Conservation (phyloP, 2,113 vertebrate genomes). For the Rhinopomastus cyanomelas region DNA sequence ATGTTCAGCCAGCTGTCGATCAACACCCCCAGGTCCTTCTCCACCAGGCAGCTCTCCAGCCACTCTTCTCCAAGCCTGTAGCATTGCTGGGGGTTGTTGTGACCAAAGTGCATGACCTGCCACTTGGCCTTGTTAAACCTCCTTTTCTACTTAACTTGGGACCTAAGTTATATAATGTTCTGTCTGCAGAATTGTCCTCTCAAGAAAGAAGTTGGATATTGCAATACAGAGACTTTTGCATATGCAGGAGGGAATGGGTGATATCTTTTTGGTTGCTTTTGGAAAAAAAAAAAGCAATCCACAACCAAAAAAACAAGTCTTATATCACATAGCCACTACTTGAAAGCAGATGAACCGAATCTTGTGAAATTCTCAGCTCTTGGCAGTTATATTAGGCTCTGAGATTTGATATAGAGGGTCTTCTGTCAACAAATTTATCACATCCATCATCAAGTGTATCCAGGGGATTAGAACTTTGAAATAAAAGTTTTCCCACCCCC, state of each 20-base stretch:
- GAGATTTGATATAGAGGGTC: background rate
- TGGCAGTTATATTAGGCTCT: constrained; percentile 19
- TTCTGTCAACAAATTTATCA: constrained; percentile 40
- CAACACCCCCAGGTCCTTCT: no score
- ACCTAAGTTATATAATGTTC: background rate
- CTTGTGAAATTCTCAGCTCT: constrained; percentile 30
- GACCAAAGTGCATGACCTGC: no score
- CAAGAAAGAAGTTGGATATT: background rate
- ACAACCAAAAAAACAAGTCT: background rate
- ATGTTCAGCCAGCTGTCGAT: no score
- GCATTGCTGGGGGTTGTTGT: no score
- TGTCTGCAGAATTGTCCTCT: background rate
- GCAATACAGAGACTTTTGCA: background rate
- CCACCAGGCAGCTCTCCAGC: no score
- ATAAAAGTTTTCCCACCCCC: background rate
- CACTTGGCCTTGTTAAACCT: no score
- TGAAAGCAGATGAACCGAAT: constrained; percentile 44
- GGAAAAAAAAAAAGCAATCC: background rate
- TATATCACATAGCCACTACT: background rate
- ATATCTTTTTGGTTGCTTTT: background rate
- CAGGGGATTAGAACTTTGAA: background rate
- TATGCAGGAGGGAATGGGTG: background rate
- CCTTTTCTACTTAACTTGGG: background rate
- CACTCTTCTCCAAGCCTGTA: no score
- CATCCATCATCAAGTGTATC: background rate